Evolutionary conservation across 37 sponge, comb jelly and placozoan genomes (phyloP).

Genomic region (Bolinopsis microptera): DNA sequence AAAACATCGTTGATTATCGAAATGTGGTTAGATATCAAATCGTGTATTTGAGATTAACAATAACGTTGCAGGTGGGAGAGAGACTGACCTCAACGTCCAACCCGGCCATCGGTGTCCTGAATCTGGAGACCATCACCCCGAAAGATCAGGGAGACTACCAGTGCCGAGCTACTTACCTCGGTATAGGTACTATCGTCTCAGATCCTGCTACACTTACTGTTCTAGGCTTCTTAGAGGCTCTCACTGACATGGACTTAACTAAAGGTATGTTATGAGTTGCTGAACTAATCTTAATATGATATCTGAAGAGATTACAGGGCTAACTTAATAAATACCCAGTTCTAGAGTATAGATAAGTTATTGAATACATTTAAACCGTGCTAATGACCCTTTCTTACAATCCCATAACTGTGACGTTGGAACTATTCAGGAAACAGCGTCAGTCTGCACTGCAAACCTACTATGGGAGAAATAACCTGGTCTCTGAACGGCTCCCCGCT

Average conservation of each 20-base stretch:
- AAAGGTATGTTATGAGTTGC: background rate
- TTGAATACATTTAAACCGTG: too few relatives aligned
- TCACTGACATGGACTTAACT: background rate
- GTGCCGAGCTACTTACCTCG: slow-evolving; percentile 10
- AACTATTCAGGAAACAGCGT: background rate
- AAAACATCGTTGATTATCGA: too few relatives aligned
- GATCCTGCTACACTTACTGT: background rate
- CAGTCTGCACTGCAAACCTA: background rate
- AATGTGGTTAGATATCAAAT: too few relatives aligned
- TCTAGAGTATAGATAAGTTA: too few relatives aligned
- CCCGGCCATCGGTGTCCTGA: background rate
- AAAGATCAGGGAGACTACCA: background rate
- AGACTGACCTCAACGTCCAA: background rate
- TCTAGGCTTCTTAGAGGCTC: background rate
- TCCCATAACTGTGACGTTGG: too few relatives aligned
- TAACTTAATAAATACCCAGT: too few relatives aligned
- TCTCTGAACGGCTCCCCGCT: background rate
- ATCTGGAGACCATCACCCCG: background rate
- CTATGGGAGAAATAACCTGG: background rate
- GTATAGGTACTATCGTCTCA: background rate
- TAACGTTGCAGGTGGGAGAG: slow-evolving; percentile 5
- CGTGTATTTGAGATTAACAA: too few relatives aligned
- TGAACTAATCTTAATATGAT: too few relatives aligned
- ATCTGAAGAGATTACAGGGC: too few relatives aligned
- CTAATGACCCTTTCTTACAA: too few relatives aligned